These are phyloP conservation scores for Serranus cabrilla DNA, from an alignment of 2,797 vertebrate genomes.

Conservation along the genomic window DNA sequence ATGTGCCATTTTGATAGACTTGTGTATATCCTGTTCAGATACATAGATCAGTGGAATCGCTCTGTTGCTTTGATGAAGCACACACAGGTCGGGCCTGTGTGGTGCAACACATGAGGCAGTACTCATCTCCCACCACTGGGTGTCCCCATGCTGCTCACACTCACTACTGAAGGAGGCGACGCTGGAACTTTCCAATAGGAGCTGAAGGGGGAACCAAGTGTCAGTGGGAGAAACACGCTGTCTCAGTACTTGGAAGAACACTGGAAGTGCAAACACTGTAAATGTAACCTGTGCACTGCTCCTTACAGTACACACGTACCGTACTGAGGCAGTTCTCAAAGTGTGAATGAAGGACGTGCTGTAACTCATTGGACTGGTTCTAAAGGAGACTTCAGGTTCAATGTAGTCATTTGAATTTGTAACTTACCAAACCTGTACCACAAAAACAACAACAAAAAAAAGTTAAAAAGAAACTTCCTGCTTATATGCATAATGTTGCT, in stretches of 20 bases:
- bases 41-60: constrained; percentile 44
- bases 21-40: constrained; percentile 58
- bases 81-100: constrained; percentile 50
- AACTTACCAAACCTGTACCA: constrained; percentile 57
- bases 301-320: constrained; percentile 47
- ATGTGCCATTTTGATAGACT: constrained; percentile 84
- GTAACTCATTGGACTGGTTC: constrained; percentile 58
- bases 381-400: constrained; percentile 71
- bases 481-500: constrained; percentile 69
- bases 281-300: constrained; percentile 48
- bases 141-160: constrained; percentile 74
- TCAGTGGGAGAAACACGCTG: constrained; percentile 16
- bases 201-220: constrained; percentile 39
- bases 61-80: constrained; percentile 55
- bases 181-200: constrained; percentile 49
- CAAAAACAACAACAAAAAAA: constrained; percentile 41
- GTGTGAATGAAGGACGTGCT: constrained; percentile 48
- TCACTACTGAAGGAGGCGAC: constrained; percentile 53
- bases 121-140: constrained; percentile 60
- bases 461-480: constrained; percentile 56
- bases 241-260: constrained; percentile 50
- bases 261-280: constrained; percentile 72
- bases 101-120: constrained; percentile 48
- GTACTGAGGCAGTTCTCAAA: constrained; percentile 48
- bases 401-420: constrained; percentile 59